phyloP scores from a whole-genome alignment of 2,113 vertebrate genomes.

The Pan troglodytes region NHGRI_mPanTro3-v2.1_pri NC_072407.2:43041501-43042000 shows the following conservation, averaged over 20 bases:
- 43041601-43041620: neutral
- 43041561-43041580: neutral
- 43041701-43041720: neutral
- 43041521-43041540: neutral
- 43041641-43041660: neutral
- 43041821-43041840: neutral
- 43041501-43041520: neutral
- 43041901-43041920: neutral
- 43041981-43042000: neutral
- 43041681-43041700: neutral
- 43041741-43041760: neutral
- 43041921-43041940: neutral
- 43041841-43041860: neutral
- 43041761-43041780: neutral
- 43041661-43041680: neutral
- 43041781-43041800: neutral
- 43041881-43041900: neutral
- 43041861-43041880: neutral
- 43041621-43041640: neutral
- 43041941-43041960: neutral
- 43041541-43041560: constrained; percentile 15
- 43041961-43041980: neutral
- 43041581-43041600: neutral
- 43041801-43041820: neutral
- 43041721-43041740: neutral